These are phyloP conservation scores for Nannoperca obscura DNA, from an alignment of 2,797 vertebrate species.

Conservation along the genomic window DNA sequence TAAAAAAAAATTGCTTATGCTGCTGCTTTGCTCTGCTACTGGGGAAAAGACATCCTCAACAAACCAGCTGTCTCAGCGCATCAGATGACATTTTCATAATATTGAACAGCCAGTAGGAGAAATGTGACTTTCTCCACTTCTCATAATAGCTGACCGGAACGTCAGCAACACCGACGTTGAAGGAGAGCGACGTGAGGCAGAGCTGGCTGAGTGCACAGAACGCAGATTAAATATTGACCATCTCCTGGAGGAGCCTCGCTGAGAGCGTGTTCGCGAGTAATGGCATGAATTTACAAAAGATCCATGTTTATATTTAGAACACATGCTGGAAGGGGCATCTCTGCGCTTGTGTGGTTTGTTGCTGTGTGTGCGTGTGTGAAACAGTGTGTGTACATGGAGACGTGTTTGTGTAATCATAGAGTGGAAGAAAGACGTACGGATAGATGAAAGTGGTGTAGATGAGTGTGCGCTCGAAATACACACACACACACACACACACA, in stretches of 20 bases:
- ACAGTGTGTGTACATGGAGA: neutral
- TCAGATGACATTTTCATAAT: conserved; percentile 73
- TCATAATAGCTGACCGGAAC: conserved; percentile 64
- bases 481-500: conserved; percentile 25
- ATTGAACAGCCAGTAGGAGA: conserved; percentile 48
- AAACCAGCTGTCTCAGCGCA: conserved; percentile 75
- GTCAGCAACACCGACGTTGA: conserved; percentile 29
- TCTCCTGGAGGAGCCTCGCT: conserved; percentile 60
- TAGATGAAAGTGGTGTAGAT: conserved; percentile 19
- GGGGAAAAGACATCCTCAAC: conserved; percentile 42
- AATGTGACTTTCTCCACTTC: conserved; percentile 64
- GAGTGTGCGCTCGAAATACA: conserved; percentile 16
- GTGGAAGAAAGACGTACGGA: conserved; percentile 11
- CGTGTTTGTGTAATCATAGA: conserved; percentile 10
- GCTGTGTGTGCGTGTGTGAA: neutral
- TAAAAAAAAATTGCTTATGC: conserved; percentile 40
- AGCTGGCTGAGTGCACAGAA: conserved; percentile 35
- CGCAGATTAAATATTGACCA: conserved; percentile 79
- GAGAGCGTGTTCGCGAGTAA: conserved; percentile 51
- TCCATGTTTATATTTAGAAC: conserved; percentile 75
- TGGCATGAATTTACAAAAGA: conserved; percentile 63
- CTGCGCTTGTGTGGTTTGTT: conserved; percentile 16
- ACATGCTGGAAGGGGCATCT: conserved; percentile 52
- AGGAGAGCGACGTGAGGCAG: conserved; percentile 23
- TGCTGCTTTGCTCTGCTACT: conserved; percentile 38